phyloP scores from a whole-genome alignment of 2,113 vertebrate species.

The Apeltes quadracus region DNA sequence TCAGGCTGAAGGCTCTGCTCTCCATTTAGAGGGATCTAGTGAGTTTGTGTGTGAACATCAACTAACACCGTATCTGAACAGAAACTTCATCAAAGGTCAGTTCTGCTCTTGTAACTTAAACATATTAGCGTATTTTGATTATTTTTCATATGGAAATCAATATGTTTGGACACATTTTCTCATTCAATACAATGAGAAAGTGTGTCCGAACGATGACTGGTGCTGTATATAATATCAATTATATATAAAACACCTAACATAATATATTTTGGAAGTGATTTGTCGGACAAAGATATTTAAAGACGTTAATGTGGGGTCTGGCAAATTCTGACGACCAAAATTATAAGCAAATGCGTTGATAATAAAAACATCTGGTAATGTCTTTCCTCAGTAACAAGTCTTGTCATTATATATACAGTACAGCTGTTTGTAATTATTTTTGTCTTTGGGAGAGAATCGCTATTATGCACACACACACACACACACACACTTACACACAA shows the following conservation, averaged over 20 bases:
- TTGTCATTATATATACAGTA: neutral
- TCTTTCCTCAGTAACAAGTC: neutral
- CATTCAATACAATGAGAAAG: too few species aligned
- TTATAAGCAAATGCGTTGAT: neutral
- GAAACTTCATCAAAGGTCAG: neutral
- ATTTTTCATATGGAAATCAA: neutral
- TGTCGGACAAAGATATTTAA: neutral
- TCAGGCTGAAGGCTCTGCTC: constrained; percentile 24
- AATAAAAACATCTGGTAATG: neutral
- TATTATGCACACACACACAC: neutral
- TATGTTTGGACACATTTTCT: neutral
- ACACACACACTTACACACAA: neutral
- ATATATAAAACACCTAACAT: neutral
- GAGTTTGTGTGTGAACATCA: neutral
- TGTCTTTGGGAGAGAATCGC: neutral
- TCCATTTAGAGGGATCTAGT: constrained; percentile 25
- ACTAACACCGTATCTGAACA: neutral
- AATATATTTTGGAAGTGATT: neutral
- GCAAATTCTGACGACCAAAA: neutral
- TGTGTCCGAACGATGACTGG: too few species aligned
- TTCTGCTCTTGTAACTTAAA: neutral
- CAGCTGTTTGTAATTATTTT: neutral
- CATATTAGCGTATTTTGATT: neutral
- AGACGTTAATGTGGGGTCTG: neutral
- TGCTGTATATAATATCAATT: too few species aligned